Evolutionary conservation across 2,113 vertebrate genomes (phyloP).

Genomic region (Synodontis membranacea): DNA sequence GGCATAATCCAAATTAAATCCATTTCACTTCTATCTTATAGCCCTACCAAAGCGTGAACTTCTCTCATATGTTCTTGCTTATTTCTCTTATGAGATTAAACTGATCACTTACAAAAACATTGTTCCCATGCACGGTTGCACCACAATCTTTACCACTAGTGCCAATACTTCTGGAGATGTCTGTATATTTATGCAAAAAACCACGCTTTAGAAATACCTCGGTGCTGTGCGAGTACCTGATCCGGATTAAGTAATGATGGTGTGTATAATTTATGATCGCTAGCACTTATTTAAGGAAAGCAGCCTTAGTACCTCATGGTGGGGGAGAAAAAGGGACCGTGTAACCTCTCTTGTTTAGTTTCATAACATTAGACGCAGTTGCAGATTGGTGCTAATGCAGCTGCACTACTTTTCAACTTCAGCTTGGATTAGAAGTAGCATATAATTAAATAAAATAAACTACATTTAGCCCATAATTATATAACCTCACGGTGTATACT

Average conservation of each 20-base stretch:
- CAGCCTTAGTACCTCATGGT: not conserved
- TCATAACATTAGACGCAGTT: not conserved
- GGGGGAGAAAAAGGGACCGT: not conserved
- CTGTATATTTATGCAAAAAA: not conserved
- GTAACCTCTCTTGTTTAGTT: not conserved
- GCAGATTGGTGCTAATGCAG: not conserved
- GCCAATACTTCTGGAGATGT: not conserved
- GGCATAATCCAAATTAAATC: not conserved
- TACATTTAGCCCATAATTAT: not conserved
- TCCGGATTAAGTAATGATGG: not conserved
- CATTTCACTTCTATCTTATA: not conserved
- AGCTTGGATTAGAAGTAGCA: slow-evolving; percentile 27
- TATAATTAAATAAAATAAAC: slow-evolving; percentile 47
- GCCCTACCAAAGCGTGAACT: not conserved
- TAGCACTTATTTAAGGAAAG: not conserved
- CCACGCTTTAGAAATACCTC: not conserved
- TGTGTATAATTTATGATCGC: not conserved
- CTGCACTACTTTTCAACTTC: slow-evolving; percentile 5
- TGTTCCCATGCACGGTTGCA: not conserved
- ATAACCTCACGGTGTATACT: not conserved
- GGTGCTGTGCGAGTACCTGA: not conserved
- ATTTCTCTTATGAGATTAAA: not conserved
- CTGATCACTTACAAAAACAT: not conserved
- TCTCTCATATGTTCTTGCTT: not conserved
- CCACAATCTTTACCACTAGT: not conserved